phyloP scores from a whole-genome alignment of 2,113 vertebrate species.

The Murina feae region DNA sequence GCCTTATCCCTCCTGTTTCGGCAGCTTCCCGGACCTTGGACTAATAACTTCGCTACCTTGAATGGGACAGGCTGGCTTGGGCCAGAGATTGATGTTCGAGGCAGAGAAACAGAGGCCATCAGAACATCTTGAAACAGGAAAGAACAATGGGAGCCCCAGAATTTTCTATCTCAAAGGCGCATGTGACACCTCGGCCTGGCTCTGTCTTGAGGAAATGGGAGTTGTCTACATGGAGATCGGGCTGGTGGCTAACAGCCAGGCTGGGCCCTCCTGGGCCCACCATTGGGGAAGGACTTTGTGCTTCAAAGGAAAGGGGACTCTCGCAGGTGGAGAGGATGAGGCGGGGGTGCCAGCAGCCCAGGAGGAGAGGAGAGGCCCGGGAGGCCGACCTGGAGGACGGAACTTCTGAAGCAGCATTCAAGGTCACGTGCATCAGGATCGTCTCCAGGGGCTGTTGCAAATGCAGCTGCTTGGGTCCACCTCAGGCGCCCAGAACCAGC shows the following conservation, averaged over 20 bases:
- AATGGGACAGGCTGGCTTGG: not conserved
- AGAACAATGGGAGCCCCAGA: not conserved
- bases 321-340: rapidly evolving
- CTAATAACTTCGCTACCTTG: not conserved
- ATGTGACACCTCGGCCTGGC: not conserved
- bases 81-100: not conserved
- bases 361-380: not conserved
- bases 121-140: not conserved
- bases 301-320: not conserved
- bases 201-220: not conserved
- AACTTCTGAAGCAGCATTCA: not conserved
- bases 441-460: not conserved
- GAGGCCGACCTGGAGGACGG: not conserved
- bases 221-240: not conserved
- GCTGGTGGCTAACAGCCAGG: not conserved
- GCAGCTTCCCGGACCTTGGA: not conserved
- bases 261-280: not conserved
- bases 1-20: not conserved
- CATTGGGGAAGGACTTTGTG: not conserved
- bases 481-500: not conserved
- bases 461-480: too few species aligned
- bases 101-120: not conserved
- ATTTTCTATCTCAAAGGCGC: not conserved
- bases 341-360: rapidly evolving
- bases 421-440: not conserved